These are phyloP conservation scores for Meloidogyne hapla DNA, from an alignment of 1,140 invertebrate genomes.

Conservation along the genomic window DNA sequence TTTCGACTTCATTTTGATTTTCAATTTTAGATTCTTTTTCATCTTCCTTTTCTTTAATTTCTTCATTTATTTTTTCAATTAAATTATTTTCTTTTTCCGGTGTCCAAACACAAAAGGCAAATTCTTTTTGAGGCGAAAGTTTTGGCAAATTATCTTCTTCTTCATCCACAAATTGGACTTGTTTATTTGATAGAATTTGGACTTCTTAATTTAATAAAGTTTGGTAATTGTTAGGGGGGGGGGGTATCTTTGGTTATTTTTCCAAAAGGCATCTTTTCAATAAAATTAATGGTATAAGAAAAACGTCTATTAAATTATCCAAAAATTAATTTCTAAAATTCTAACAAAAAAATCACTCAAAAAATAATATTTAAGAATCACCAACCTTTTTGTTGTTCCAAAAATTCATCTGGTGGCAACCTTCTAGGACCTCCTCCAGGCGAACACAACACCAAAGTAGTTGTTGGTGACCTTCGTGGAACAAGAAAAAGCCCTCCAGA, in stretches of 20 bases:
- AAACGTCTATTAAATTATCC: too few relatives aligned
- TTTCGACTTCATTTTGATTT: not conserved
- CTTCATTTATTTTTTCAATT: not conserved
- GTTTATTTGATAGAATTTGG: not conserved
- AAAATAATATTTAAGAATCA: too few relatives aligned
- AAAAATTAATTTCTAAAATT: too few relatives aligned
- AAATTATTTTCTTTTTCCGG: not conserved
- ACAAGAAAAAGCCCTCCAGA: constrained; percentile 2
- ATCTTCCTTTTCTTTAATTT: not conserved
- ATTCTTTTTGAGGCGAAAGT: not conserved
- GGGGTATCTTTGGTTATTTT: too few relatives aligned
- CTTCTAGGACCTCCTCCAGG: constrained; percentile 8
- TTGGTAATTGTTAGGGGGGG: too few relatives aligned
- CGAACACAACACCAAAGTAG: constrained; percentile 29
- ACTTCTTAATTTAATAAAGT: not conserved
- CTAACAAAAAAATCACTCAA: not conserved
- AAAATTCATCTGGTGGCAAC: constrained; percentile 20
- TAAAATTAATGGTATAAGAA: too few relatives aligned
- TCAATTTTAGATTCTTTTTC: not conserved
- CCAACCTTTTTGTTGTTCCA: not conserved
- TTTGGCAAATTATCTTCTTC: not conserved
- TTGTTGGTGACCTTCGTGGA: constrained; percentile 27
- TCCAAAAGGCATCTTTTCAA: too few relatives aligned
- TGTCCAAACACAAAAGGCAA: not conserved
- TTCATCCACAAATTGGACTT: not conserved